Evolutionary conservation across 2,113 vertebrate species (phyloP).

Genomic region (cattle (Bos taurus)): DNA sequence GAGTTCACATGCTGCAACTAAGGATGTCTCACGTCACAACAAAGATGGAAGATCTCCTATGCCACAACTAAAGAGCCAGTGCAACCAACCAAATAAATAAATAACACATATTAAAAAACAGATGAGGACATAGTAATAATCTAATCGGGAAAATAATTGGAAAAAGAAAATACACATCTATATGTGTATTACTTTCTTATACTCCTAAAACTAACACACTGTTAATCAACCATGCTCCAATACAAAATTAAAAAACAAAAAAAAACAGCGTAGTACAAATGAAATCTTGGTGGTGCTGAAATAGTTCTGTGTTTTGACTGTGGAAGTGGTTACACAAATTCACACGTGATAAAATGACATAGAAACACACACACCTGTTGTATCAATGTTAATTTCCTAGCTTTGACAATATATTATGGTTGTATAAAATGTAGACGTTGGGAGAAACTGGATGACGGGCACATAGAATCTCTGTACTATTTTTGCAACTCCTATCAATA

Average conservation of each 20-base stretch:
- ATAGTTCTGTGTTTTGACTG: not conserved
- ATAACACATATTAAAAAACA: not conserved
- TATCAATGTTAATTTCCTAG: not conserved
- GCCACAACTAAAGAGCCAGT: not conserved
- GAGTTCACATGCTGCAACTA: not conserved
- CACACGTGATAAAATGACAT: not conserved
- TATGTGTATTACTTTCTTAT: not conserved
- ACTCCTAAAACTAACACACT: not conserved
- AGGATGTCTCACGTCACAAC: not conserved
- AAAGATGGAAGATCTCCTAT: not conserved
- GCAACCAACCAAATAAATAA: not conserved
- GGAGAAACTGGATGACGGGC: not conserved
- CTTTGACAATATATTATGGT: not conserved
- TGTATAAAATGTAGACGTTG: not conserved
- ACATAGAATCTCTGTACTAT: not conserved
- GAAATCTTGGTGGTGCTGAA: not conserved
- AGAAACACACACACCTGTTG: not conserved
- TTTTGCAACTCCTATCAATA: not conserved
- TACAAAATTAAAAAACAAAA: not conserved
- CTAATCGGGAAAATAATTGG: not conserved
- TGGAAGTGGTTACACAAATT: not conserved
- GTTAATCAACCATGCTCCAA: not conserved
- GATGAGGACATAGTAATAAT: not conserved
- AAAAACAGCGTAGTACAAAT: not conserved
- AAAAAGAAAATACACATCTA: not conserved